Conservation (phyloP, 2,113 vertebrate species). For the Takifugu bimaculatus region DNA sequence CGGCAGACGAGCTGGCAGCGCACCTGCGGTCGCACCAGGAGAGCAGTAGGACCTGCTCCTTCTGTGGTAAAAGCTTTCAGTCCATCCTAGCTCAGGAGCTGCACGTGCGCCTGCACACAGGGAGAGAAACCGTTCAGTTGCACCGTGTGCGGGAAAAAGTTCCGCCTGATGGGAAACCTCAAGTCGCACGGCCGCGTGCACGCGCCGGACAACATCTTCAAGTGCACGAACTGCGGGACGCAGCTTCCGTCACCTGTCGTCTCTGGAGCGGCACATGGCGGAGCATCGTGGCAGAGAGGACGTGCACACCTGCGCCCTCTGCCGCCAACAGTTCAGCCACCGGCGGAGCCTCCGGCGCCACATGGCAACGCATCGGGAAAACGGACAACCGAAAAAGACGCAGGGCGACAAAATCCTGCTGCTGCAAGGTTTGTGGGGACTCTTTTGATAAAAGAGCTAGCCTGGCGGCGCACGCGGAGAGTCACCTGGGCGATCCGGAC, state of each 20-base stretch:
- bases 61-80: constrained; percentile 48
- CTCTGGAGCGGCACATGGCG: constrained; percentile 45
- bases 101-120: constrained; percentile 50
- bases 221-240: constrained; percentile 43
- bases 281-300: constrained; percentile 10
- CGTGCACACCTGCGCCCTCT: constrained; percentile 31
- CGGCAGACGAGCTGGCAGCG: neutral
- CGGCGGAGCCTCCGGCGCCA: constrained; percentile 30
- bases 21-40: constrained; percentile 47
- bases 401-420: neutral
- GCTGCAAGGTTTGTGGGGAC: constrained; percentile 42
- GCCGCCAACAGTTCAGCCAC: constrained; percentile 24
- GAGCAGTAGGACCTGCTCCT: constrained; percentile 41
- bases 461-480: constrained; percentile 38
- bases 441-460: constrained; percentile 29
- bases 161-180: constrained; percentile 56
- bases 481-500: constrained; percentile 29
- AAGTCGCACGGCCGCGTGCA: constrained; percentile 38
- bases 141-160: constrained; percentile 45
- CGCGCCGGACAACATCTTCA: constrained; percentile 36
- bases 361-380: constrained; percentile 18
- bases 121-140: constrained; percentile 19
- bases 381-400: neutral
- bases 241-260: constrained; percentile 44
- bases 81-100: constrained; percentile 54